These are phyloP conservation scores for Hypothenemus hampei DNA, from an alignment of 1,140 invertebrate species.

Conservation along the genomic window DNA sequence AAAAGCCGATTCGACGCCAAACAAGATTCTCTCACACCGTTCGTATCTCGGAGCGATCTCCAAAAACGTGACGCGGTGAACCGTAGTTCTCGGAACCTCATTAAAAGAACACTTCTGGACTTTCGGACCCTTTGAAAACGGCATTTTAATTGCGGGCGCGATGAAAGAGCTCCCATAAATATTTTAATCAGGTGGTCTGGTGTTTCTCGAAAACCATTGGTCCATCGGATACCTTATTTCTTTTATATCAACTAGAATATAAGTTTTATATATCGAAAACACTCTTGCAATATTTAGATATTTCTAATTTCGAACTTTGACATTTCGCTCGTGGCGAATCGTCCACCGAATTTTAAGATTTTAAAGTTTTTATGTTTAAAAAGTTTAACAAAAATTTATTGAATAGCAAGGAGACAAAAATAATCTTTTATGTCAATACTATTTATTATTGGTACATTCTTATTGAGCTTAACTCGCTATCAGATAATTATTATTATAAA, in stretches of 20 bases:
- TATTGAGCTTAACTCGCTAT: too few relatives aligned
- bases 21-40: constrained; percentile 3
- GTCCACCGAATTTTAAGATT: too few relatives aligned
- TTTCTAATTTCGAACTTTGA: too few relatives aligned
- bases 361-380: too few relatives aligned
- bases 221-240: neutral
- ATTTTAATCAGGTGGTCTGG: constrained; percentile 13
- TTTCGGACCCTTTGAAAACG: constrained; percentile 13
- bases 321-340: too few relatives aligned
- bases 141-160: constrained; percentile 20
- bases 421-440: too few relatives aligned
- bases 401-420: too few relatives aligned
- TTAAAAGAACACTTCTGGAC: constrained; percentile 17
- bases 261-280: too few relatives aligned
- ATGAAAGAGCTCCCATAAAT: constrained; percentile 12
- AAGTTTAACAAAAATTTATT: too few relatives aligned
- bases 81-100: constrained; percentile 15
- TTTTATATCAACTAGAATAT: neutral
- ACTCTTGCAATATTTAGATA: too few relatives aligned
- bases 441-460: too few relatives aligned
- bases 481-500: too few relatives aligned
- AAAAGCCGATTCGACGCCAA: neutral
- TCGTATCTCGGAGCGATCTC: constrained; percentile 4
- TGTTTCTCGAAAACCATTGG: neutral
- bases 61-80: constrained; percentile 9